Percentiles rank a stretch among this genome's conserved stretches.
Conservation (phyloP, 2,113 vertebrate genomes). For the Callipepla californica region DNA sequence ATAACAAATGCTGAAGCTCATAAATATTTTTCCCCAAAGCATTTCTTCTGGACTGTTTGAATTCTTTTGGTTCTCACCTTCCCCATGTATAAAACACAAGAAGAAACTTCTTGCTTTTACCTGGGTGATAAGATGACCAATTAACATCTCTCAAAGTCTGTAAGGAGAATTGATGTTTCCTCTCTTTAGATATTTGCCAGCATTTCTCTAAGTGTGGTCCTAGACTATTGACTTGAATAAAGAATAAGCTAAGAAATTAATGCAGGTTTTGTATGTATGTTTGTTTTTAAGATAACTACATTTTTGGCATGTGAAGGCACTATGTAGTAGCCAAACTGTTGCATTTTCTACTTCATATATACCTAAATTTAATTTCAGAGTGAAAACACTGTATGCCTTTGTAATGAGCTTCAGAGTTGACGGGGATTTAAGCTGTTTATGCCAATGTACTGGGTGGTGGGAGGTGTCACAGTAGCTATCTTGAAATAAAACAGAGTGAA, state of each 20-base stretch:
- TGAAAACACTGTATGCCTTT: constrained; percentile 18
- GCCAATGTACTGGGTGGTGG: background rate
- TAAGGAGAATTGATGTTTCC: background rate
- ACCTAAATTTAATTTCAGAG: background rate
- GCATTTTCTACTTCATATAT: background rate
- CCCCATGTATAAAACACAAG: background rate
- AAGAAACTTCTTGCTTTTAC: background rate
- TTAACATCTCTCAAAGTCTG: background rate
- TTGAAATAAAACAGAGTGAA: background rate
- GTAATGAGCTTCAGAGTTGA: background rate
- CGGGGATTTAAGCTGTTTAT: background rate
- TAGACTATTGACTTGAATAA: background rate
- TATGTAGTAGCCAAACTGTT: background rate
- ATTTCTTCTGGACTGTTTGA: background rate
- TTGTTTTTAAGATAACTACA: background rate
- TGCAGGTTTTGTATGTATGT: background rate
- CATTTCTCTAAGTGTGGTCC: background rate
- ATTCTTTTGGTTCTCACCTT: background rate
- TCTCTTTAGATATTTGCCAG: background rate
- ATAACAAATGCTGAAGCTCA: background rate
- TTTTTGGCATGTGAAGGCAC: background rate
- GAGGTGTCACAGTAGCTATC: background rate
- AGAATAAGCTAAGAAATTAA: background rate
- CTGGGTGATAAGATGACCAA: background rate
- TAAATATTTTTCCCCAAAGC: background rate